phyloP scores from a whole-genome alignment of 1,140 invertebrate species.

The Diorhabda elongata region DNA sequence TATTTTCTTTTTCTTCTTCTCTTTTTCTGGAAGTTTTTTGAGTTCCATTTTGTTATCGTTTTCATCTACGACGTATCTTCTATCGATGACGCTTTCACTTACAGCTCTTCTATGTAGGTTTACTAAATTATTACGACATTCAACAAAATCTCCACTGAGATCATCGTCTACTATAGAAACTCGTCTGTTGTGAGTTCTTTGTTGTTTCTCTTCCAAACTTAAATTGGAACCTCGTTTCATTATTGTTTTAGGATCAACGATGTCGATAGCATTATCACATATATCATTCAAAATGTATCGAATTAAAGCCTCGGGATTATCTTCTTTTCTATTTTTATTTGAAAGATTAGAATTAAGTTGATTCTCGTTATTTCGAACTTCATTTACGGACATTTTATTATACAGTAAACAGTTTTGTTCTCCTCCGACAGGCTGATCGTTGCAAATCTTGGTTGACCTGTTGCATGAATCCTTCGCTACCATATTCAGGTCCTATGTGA shows the following conservation, averaged over 20 bases:
- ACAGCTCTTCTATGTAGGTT: constrained; percentile 16
- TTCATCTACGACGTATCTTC: constrained; percentile 9
- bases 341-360: neutral
- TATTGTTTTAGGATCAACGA: constrained; percentile 18
- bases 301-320: constrained; percentile 11
- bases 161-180: constrained; percentile 28
- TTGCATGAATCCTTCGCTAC: constrained; percentile 6
- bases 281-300: constrained; percentile 16
- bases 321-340: neutral
- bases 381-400: constrained; percentile 2
- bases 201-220: constrained; percentile 14
- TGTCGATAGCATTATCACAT: constrained; percentile 20
- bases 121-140: constrained; percentile 25
- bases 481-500: neutral
- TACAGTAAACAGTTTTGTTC: neutral
- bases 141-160: constrained; percentile 13
- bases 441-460: neutral
- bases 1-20: constrained; percentile 31
- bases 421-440: neutral
- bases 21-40: constrained; percentile 20
- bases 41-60: constrained; percentile 12
- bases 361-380: neutral
- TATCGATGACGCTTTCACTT: constrained; percentile 20
- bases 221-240: constrained; percentile 24
- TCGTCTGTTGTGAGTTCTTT: constrained; percentile 18